Evolutionary conservation across 2,113 vertebrate genomes (phyloP), one percentile per base, ranked within the genome.

Genomic region (Kryptolebias marmoratus): DNA sequence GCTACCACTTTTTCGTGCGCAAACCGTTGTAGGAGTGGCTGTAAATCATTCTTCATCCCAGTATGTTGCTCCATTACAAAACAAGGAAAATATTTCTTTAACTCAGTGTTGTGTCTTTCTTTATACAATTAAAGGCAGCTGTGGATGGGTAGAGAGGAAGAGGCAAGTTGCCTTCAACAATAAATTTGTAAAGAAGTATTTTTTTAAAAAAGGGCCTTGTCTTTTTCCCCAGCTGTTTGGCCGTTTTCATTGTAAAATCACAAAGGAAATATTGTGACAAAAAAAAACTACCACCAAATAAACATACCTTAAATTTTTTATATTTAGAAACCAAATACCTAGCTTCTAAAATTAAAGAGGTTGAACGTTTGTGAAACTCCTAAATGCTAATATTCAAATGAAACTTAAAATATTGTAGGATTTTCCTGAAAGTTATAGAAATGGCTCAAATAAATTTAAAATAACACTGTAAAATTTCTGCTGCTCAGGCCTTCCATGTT

Each of bases 91-190:
- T 73, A 85, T 87, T 85, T 73, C 60, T 68, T 18, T 79, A 80
- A 81, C 70, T 83, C 49, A 71, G 77, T 83, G 77, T 65, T 49
- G 49, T 64, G 67, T 50, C 56, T 78, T 73, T 88, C 80, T 85
- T 74, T 42, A 68, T 54, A 71, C 44, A 63, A 92, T 92, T 89
- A 86, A 81, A 85, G 71, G 76, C 89, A 90, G 89, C 88, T 91
- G 85, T 80, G 54, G 53, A 42, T n/a, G 18, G 47, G 59, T 50
- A 36, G 55, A 50, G 32, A 27, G 12, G 65, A 88, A 87, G 84
- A 70, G 73, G 52, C 68, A 64, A 75, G 69, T 72, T 85, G 80
- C 83, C 71, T 78, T 75, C 83, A 84, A 71, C 39, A 68, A 77
- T 75, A 81, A 87, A 80, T 77, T 82, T 55, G 71, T 79, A 49